Base-by-base conservation (phyloP, 2,113 vertebrate species). In the Machaerirhynchus nigripectus region DNA sequence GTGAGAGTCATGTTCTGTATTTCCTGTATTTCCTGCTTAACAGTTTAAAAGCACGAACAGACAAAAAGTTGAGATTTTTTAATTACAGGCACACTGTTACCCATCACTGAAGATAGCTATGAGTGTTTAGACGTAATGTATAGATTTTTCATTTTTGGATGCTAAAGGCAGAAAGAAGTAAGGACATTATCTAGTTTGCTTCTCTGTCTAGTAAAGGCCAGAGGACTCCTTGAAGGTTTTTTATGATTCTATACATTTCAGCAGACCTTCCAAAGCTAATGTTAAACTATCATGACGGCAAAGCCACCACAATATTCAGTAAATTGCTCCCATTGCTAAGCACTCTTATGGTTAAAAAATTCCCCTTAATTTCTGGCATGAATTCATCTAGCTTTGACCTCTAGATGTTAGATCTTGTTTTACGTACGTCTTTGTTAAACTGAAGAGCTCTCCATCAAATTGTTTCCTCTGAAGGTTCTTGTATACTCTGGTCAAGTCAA, bases 361-460 rank as follows among this genome's bases (percentile, higher is more conserved):
- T 78, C 60, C 84, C 49, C n/a, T 39, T 90, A 53, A 88, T 93
- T 91, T 95, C 87, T 96, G 77, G 71, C 21, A 5, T 31, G 27
- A 81, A 92, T 95, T 93, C 39, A 7, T 87, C 86, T 47, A 47
- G 56, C 52, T 95, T 81, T 30, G 13, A 47, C 80, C 64, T 89
- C 52, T 64, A 10, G 73, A 44, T 31, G 0, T 92, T 81, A 77
- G 89, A 87, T 87, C 91, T 89, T 90, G 91, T 69, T 96, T 95
- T 96, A 67, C 0, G 5, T 78, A 31, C 0, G 6, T 81, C 94
- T 95, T 96, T 97, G 94, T 97, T 96, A 78, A 86, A 27, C 76
- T 96, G 93, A 96, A 97, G 94, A 93, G 95, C 96, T 77, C 94
- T 96, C 90, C 85, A 95, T 97, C 95, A 96, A 76, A 85, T 93